phyloP scores from a whole-genome alignment of 2,797 vertebrate species.

The Sebastolobus alascanus region DNA sequence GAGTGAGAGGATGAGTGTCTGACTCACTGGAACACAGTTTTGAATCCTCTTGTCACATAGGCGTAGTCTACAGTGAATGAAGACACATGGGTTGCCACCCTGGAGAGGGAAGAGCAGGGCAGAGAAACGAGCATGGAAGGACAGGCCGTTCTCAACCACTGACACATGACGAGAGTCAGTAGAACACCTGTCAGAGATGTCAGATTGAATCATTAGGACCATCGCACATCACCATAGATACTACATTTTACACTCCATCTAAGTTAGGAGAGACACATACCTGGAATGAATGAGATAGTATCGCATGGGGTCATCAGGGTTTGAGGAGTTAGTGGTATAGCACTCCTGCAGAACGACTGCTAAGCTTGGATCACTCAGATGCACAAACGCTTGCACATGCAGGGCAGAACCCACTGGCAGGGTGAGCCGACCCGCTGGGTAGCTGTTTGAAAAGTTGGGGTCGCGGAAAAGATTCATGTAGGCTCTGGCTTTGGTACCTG shows the following conservation, averaged over 20 bases:
- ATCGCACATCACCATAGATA: background rate
- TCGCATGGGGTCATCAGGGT: slow-evolving; percentile 48
- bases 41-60: slow-evolving; percentile 69
- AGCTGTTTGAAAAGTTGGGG: slow-evolving; percentile 56
- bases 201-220: background rate
- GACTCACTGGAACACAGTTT: slow-evolving; percentile 70
- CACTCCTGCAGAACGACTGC: slow-evolving; percentile 75
- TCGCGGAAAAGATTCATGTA: slow-evolving; percentile 75
- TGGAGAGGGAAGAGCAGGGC: slow-evolving; percentile 76
- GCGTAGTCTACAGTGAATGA: slow-evolving; percentile 75
- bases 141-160: slow-evolving; percentile 71
- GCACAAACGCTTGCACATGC: slow-evolving; percentile 66
- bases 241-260: background rate
- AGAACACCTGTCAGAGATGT: slow-evolving; percentile 71
- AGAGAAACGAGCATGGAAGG: slow-evolving; percentile 70
- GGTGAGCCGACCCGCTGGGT: background rate
- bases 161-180: slow-evolving; percentile 61
- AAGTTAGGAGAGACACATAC: slow-evolving; percentile 40
- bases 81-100: slow-evolving; percentile 63
- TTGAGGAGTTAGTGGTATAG: slow-evolving; percentile 68
- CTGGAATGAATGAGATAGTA: slow-evolving; percentile 77
- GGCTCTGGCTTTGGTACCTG: slow-evolving; percentile 60
- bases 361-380: slow-evolving; percentile 62
- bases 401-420: slow-evolving; percentile 63
- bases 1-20: background rate